Percentiles rank a stretch among this genome's conserved stretches.
Conservation (phyloP, 2,888 invertebrate genomes). For the Bruchidius siliquastri region DNA sequence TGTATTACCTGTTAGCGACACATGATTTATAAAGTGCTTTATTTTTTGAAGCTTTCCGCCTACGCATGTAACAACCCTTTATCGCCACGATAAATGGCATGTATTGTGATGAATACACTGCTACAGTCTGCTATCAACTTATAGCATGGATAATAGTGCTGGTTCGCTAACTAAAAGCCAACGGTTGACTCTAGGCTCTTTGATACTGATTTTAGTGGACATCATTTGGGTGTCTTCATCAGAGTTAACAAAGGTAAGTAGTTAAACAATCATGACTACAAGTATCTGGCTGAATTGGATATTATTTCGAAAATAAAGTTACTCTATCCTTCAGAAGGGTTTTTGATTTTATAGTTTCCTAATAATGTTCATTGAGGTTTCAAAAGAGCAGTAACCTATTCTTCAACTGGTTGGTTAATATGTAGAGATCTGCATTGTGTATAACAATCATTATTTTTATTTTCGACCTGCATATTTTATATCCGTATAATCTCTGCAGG, state of each 20-base stretch:
- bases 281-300: not conserved
- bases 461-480: too few species aligned
- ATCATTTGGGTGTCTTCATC: conserved; percentile 94
- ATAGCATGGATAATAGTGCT: conserved; percentile 23
- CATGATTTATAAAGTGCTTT: not conserved
- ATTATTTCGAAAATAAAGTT: too few species aligned
- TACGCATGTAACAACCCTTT: not conserved
- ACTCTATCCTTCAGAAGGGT: too few species aligned
- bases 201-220: conserved; percentile 85
- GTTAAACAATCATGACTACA: not conserved
- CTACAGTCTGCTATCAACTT: not conserved
- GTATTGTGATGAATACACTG: not conserved
- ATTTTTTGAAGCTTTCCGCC: not conserved
- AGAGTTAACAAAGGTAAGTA: conserved; percentile 83
- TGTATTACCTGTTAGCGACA: not conserved
- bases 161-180: conserved; percentile 61
- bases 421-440: too few species aligned
- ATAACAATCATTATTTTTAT: too few species aligned
- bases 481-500: too few species aligned
- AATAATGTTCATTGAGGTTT: too few species aligned
- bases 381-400: too few species aligned
- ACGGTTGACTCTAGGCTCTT: conserved; percentile 76
- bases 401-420: too few species aligned
- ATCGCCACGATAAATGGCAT: not conserved
- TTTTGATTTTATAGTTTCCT: too few species aligned